Evolutionary conservation across 2,797 vertebrate genomes (phyloP), one percentile per base, ranked within the genome.

Genomic region (Distichodus sexfasciatus): DNA sequence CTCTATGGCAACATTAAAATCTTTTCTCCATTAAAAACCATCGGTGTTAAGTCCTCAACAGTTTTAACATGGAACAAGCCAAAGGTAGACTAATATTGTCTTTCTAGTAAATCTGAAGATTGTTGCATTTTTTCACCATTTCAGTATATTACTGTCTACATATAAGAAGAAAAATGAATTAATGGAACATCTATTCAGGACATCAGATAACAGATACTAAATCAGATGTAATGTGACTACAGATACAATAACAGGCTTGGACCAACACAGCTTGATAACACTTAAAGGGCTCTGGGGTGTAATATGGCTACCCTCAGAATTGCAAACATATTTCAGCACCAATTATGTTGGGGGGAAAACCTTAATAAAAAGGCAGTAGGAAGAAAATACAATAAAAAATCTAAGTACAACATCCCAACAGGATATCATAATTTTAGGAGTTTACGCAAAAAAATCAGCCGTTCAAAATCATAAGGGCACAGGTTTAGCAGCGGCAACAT

Each of bases 401-500:
- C 31, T 35, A 35, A 35, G 10, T n/a, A n/a, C n/a, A n/a, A n/a
- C n/a, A n/a, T n/a, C n/a, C n/a, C n/a, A n/a, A n/a, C n/a, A n/a
- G n/a, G n/a, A n/a, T n/a, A n/a, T n/a, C n/a, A n/a, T n/a, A n/a
- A n/a, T n/a, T n/a, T n/a, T n/a, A n/a, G n/a, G n/a, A n/a, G n/a
- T n/a, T n/a, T n/a, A n/a, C n/a, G n/a, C n/a, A n/a, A n/a, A n/a
- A n/a, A n/a, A n/a, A n/a, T n/a, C n/a, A n/a, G 17, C 31, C 47
- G 14, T 26, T 50, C 53, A 57, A 14, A 57, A 38, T 23, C 43
- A 46, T 8, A 24, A 26, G 10, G 10, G 9, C 44, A 47, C 19
- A 59, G 71, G n/a, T 75, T 76, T 67, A 57, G 66, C 1, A 15
- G 72, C 38, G n/a, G n/a, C n/a, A n/a, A n/a, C n/a, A n/a, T n/a